phyloP scores from a whole-genome alignment of 2,888 invertebrate genomes.

The Conomelus anceps region DNA sequence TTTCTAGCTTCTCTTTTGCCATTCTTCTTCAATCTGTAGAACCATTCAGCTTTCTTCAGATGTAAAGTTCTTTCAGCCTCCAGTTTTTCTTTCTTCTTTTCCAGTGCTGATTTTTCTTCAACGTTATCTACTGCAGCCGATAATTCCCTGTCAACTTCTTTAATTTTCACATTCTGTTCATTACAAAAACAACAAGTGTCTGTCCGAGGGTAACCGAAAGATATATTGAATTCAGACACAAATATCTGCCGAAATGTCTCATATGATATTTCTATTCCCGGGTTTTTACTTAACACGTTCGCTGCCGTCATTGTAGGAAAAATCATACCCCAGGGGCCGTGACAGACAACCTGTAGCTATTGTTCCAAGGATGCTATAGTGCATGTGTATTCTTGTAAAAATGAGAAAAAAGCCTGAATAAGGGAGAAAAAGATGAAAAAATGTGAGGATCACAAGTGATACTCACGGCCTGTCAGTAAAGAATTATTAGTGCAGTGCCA shows the following conservation, averaged over 20 bases:
- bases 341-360: too few species aligned
- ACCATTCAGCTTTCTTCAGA: slow-evolving; percentile 10
- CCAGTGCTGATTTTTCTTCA: background rate
- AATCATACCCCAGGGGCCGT: too few species aligned
- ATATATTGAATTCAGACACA: slow-evolving; percentile 14
- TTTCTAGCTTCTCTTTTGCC: background rate
- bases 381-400: too few species aligned
- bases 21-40: slow-evolving; percentile 2
- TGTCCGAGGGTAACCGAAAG: background rate
- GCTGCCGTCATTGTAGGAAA: too few species aligned
- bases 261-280: slow-evolving; percentile 7
- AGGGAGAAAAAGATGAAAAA: too few species aligned
- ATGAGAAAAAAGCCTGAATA: too few species aligned
- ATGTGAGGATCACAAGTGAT: too few species aligned
- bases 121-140: background rate
- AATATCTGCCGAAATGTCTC: slow-evolving; percentile 11
- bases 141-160: background rate
- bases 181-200: slow-evolving; percentile 17
- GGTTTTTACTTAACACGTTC: background rate
- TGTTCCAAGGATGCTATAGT: too few species aligned
- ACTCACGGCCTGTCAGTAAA: too few species aligned
- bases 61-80: background rate
- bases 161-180: slow-evolving; percentile 12
- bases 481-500: too few species aligned
- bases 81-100: background rate